Base-by-base conservation (phyloP, 2,113 vertebrate species). In the Cinclus mexicanus region DNA sequence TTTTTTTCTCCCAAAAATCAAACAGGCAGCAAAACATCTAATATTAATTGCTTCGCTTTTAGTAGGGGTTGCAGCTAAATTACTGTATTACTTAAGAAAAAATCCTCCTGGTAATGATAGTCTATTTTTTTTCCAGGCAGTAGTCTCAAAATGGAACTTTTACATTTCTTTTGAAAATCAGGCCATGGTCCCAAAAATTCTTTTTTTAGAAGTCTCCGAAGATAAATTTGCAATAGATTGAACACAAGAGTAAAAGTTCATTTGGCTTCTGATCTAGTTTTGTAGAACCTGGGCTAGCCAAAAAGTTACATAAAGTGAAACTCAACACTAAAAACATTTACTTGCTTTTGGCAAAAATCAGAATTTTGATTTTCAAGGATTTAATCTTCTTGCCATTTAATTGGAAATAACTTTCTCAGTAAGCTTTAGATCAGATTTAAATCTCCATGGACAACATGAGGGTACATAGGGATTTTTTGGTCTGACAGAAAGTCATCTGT, bases 201-300 rank as follows among this genome's bases (percentile, higher is more conserved):
- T 53, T 37, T 72, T 78, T 83, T 52, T 17, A 26, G 41, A 87
- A 47, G 20, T 68, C 33, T 68, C 16, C 59, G 26, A 60, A 78
- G 61, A 49, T 80, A 68, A 83, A 47, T 37, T 86, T 41, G 46
- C 59, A 77, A 20, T n/a, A 0, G 19, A 46, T 86, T 60, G 86
- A 89, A 64, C 69, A 35, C 18, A 46, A 67, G 39, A 86, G 9
- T 81, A 59, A 83, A 91, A 90, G 77, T 89, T 64, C 69, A 80
- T 92, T 90, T 95, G 93, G 68, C 83, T 84, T 61, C 59, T 87
- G 83, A 26, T 83, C 60, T 93, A 28, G 61, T 77, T 71, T 22
- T 83, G 28, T 63, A 63, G 57, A 68, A 64, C 61, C 17, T 81
- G 46, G 46, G 14, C 24, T 63, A 64, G 60, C 52, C 52, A 82